Conservation (phyloP, 2,113 vertebrate species). For the Otis tarda region DNA sequence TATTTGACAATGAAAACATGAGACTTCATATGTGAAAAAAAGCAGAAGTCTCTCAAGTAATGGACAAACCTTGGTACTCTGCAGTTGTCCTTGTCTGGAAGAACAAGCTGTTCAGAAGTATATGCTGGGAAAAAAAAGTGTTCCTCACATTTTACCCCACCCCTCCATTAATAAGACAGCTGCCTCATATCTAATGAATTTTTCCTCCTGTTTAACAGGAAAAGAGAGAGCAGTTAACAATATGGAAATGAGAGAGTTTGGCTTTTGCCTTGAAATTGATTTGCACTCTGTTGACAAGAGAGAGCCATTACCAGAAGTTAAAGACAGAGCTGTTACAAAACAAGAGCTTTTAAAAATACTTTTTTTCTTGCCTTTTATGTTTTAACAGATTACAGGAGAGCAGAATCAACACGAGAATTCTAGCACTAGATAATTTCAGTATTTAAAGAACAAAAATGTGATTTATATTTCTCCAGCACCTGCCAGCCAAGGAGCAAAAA, state of each 20-base stretch:
- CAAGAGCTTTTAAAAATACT: not conserved
- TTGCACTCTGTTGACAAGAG: constrained; percentile 59
- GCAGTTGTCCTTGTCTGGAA: not conserved
- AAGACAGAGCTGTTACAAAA: constrained; percentile 30
- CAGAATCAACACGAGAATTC: not conserved
- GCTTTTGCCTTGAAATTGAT: constrained; percentile 40
- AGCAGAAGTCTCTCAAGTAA: not conserved
- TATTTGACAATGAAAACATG: not conserved
- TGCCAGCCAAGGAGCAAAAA: not conserved
- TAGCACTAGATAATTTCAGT: not conserved
- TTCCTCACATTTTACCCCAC: not conserved
- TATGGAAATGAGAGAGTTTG: constrained; percentile 57
- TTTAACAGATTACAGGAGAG: constrained; percentile 18
- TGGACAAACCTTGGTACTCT: not conserved
- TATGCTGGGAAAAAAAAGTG: not conserved
- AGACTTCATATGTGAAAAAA: not conserved
- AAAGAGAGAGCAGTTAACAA: constrained; percentile 59
- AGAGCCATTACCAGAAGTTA: constrained; percentile 53
- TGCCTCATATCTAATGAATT: constrained; percentile 57
- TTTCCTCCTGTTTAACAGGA: constrained; percentile 52
- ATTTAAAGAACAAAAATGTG: constrained; percentile 14
- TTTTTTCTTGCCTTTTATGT: not conserved
- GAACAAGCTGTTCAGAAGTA: not conserved
- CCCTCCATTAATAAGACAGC: constrained; percentile 47
- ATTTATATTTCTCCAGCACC: constrained; percentile 14